Evolutionary conservation across 2,888 invertebrate species (phyloP), one percentile per base, ranked within the genome.

Genomic region (Oscheius sp.): DNA sequence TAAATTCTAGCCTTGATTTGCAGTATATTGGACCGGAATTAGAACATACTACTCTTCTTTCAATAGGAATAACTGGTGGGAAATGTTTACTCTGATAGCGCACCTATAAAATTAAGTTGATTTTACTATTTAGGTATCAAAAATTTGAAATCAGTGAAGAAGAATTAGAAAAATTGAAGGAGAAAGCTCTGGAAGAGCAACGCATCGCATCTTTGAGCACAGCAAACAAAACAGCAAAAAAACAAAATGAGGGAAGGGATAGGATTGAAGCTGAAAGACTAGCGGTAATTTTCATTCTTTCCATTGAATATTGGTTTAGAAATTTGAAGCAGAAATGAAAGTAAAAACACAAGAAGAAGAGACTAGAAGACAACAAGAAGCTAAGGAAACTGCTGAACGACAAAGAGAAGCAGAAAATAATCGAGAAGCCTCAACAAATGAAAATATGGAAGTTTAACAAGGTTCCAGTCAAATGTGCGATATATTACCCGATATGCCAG

Each of bases 191-290:
- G 41, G 69, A 61, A 9, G 16, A 55, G 23, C 13, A 55, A 23
- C 55, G 59, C 7, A 21, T 71, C 9, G 49, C 66, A n/a, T 25
- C 49, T 1, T 52, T 66, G 52, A 66, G 52, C 16, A 12, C 12
- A 12, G 27, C 25, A 21, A 56, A 21, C 27, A 41, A 53, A 12
- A 58, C 64, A 35, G 69, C 77, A 46, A 79, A 80, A 58, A 59
- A 58, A 13, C 81, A 82, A 55, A 84, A 82, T 61, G 79, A 75
- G 21, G 76, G 80, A 55, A 71, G 81, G 18, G 72, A 73, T 9
- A 58, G 75, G 12, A 29, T 83, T 12, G 81, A 83, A 64, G 66
- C 21, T 12, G 75, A 74, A 49, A 45, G 69, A 41, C n/a, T 18
- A 23, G 55, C 55, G 63, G 72, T 72, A 35, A 23, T n/a, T 66